Percentiles rank a stretch among this genome's conserved stretches.
These are phyloP conservation scores for Petrolisthes cinctipes DNA, from an alignment of 2,888 invertebrate species.

Conservation along the genomic window DNA sequence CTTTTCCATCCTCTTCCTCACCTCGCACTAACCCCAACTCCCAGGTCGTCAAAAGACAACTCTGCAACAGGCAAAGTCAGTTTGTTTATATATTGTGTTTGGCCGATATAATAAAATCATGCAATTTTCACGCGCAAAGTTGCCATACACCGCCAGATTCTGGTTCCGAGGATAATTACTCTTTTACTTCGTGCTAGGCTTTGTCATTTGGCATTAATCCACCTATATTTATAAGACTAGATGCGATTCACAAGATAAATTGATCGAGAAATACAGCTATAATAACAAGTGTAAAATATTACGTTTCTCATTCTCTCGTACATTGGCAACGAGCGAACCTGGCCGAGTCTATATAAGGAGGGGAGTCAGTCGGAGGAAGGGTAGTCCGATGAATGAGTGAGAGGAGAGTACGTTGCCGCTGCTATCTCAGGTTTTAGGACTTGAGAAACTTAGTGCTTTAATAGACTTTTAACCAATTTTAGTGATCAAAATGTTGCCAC, in stretches of 20 bases:
- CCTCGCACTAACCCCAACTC: neutral
- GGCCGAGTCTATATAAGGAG: slow-evolving; percentile 50
- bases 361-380: slow-evolving; percentile 26
- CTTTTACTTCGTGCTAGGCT: neutral
- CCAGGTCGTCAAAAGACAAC: slow-evolving; percentile 36
- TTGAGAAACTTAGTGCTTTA: slow-evolving; percentile 59
- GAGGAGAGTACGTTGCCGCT: slow-evolving; percentile 49
- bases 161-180: slow-evolving; percentile 2
- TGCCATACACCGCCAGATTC: slow-evolving; percentile 31
- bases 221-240: slow-evolving; percentile 4
- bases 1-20: neutral
- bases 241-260: neutral
- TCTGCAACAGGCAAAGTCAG: slow-evolving; percentile 59
- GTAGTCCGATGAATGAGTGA: slow-evolving; percentile 58
- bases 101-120: slow-evolving; percentile 60
- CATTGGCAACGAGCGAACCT: slow-evolving; percentile 30
- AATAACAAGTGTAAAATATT: slow-evolving; percentile 23
- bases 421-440: slow-evolving; percentile 59
- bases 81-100: slow-evolving; percentile 59
- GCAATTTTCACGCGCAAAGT: slow-evolving; percentile 47
- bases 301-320: slow-evolving; percentile 37
- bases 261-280: neutral
- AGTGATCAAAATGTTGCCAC: slow-evolving; percentile 61
- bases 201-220: neutral
- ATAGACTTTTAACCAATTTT: slow-evolving; percentile 58